A percentile compares a stretch with the other conserved stretches of the same genome.
phyloP scores from a whole-genome alignment of 2,113 vertebrate genomes.

The Thymallus thymallus region DNA sequence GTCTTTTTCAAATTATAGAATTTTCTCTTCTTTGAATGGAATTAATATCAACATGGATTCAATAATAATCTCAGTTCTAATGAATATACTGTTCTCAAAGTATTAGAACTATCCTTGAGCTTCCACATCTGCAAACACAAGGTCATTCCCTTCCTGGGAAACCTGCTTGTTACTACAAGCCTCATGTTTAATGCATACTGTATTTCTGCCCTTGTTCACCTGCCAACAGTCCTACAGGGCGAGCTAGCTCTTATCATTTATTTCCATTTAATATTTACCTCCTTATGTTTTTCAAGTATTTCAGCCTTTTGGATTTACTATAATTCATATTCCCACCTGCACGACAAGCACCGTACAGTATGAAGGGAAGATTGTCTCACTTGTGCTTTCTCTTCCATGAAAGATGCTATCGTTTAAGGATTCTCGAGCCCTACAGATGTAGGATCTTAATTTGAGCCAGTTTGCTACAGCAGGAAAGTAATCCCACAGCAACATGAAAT shows the following conservation, averaged over 20 bases:
- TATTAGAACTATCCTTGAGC: background rate
- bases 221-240: background rate
- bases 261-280: background rate
- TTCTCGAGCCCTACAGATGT: background rate
- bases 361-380: conserved; percentile 1
- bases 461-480: background rate
- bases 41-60: background rate
- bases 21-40: background rate
- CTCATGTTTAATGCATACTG: background rate
- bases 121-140: background rate
- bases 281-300: background rate
- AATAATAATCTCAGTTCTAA: background rate
- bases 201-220: background rate
- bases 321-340: no score
- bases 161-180: no score
- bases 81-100: background rate
- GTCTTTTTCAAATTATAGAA: no score
- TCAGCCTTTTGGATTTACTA: background rate
- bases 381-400: background rate
- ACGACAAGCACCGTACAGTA: background rate
- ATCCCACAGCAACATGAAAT: background rate
- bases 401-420: conserved; percentile 11
- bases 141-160: background rate
- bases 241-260: no score
- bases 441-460: background rate